phyloP scores from a whole-genome alignment of 2,888 invertebrate species.

The Aethes cnicana region DNA sequence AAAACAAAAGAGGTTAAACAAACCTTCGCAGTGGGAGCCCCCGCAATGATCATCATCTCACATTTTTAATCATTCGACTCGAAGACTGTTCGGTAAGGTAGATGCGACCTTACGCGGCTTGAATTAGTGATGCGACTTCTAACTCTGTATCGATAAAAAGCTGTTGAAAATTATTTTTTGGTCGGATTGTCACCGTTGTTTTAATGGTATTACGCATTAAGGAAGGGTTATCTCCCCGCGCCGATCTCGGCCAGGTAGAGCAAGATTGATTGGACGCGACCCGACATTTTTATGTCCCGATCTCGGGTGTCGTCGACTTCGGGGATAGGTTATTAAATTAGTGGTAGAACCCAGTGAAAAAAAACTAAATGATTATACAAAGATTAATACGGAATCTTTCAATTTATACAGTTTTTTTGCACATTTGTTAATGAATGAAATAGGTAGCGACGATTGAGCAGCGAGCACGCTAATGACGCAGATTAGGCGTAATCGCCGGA shows the following conservation, averaged over 20 bases:
- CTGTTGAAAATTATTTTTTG: constrained; percentile 80
- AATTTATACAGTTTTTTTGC: constrained; percentile 2
- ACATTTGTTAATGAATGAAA: constrained; percentile 4
- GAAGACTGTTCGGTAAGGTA: constrained; percentile 54
- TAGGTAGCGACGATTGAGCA: neutral
- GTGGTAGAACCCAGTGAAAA: constrained; percentile 63
- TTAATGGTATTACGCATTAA: constrained; percentile 81
- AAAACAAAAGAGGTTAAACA: constrained; percentile 79
- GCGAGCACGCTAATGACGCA: neutral
- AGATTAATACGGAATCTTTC: constrained; percentile 9
- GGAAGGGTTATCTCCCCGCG: constrained; percentile 76
- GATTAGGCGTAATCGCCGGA: neutral
- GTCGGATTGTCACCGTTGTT: constrained; percentile 82
- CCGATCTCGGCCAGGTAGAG: constrained; percentile 77
- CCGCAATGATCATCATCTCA: constrained; percentile 80
- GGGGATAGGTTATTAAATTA: constrained; percentile 76
- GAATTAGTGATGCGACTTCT: constrained; percentile 49
- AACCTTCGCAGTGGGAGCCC: constrained; percentile 80
- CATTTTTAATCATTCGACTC: constrained; percentile 78
- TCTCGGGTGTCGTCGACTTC: constrained; percentile 75
- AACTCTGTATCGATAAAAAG: constrained; percentile 54
- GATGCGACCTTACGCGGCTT: constrained; percentile 51
- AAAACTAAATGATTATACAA: constrained; percentile 58
- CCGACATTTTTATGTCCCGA: constrained; percentile 76
- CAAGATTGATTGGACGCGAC: constrained; percentile 77